Percentiles rank a stretch among this genome's conserved stretches.
Conservation (phyloP, 2,888 invertebrate species). For the Leucophenga montana region DNA sequence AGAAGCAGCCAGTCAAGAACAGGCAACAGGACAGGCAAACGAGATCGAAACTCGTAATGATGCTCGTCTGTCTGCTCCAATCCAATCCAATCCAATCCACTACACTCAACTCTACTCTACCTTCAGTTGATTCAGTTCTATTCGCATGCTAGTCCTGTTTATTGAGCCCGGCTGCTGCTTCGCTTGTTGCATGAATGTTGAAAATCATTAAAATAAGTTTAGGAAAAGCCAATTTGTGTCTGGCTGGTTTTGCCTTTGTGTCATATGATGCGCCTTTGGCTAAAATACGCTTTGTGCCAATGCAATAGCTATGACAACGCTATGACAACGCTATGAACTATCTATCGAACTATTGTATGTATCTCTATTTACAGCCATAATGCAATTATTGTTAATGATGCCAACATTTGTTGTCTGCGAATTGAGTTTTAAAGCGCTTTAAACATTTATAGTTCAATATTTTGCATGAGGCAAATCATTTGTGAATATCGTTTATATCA, state of each 20-base stretch:
- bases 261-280: conserved; percentile 15
- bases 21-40: background rate
- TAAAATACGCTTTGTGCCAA: background rate
- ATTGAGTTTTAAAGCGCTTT: background rate
- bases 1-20: background rate
- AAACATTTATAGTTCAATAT: no score
- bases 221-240: conserved; percentile 26
- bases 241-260: conserved; percentile 16
- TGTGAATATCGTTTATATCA: no score
- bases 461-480: no score
- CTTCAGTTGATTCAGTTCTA: background rate
- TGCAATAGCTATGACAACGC: no score
- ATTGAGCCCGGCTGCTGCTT: background rate
- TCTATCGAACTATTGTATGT: no score
- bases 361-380: background rate
- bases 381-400: conserved; percentile 27
- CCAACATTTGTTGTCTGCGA: background rate
- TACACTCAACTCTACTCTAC: background rate
- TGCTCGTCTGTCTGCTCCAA: conserved; percentile 34
- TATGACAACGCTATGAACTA: no score
- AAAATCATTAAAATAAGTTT: conserved; percentile 47
- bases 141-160: conserved; percentile 30
- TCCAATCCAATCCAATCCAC: background rate
- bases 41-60: conserved; percentile 49
- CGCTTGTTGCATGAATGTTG: conserved; percentile 27